A percentile compares a stretch with the other conserved stretches of the same genome.
Evolutionary conservation across 92 coral and sea anemone species (phyloP).

Genomic region (Scolanthus callimorphus): DNA sequence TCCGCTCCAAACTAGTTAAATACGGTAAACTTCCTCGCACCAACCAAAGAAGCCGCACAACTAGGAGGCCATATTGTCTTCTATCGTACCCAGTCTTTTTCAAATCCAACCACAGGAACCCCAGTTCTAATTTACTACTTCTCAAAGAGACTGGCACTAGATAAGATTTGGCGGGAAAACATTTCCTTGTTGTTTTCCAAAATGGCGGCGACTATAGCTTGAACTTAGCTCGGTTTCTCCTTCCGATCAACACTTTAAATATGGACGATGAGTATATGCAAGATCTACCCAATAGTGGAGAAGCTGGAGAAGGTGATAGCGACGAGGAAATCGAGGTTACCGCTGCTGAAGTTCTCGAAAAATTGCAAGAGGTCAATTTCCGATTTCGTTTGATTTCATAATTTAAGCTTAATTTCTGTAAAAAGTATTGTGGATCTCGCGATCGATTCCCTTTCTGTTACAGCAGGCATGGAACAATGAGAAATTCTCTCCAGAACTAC

Average conservation of each 20-base stretch:
- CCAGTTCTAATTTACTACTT: not conserved
- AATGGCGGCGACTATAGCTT: too few species aligned
- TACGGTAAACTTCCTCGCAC: too few species aligned
- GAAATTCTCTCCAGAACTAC: conserved; percentile 95
- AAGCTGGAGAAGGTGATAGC: conserved; percentile 60
- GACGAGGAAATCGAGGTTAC: conserved; percentile 96
- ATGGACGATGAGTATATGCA: conserved; percentile 69
- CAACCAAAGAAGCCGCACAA: too few species aligned
- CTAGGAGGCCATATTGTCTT: not conserved
- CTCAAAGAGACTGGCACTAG: too few species aligned
- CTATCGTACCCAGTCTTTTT: not conserved
- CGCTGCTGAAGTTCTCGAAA: conserved; percentile 92
- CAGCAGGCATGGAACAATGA: conserved; percentile 93
- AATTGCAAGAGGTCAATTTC: conserved; percentile 88
- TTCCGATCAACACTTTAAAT: too few species aligned
- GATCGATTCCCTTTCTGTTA: too few species aligned
- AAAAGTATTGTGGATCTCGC: too few species aligned
- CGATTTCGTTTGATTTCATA: too few species aligned
- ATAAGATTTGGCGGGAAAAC: too few species aligned
- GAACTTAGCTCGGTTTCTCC: too few species aligned
- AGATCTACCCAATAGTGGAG: conserved; percentile 32
- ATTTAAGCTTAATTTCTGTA: not conserved
- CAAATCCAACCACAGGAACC: not conserved
- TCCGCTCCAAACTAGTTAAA: too few species aligned
- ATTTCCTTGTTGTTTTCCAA: too few species aligned